These are phyloP conservation scores for Trissolcus brochymenae DNA, from an alignment of 2,888 invertebrate species.

Conservation along the genomic window DNA sequence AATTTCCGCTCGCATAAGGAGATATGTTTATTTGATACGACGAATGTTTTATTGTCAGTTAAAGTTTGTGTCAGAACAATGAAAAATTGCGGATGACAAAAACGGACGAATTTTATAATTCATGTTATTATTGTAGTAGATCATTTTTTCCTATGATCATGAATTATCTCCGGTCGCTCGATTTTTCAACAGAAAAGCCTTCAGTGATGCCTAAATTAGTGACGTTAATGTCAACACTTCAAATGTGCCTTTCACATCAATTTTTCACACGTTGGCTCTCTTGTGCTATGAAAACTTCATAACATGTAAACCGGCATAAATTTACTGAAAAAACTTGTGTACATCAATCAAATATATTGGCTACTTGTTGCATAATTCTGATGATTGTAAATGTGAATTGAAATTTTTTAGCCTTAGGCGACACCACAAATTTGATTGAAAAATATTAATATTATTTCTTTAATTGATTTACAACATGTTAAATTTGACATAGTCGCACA, in stretches of 20 bases:
- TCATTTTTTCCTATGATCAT: constrained; percentile 32
- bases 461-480: too few relatives aligned
- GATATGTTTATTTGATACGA: background rate
- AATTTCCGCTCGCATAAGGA: too few relatives aligned
- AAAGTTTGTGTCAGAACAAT: constrained; percentile 19
- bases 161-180: constrained; percentile 35
- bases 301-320: constrained; percentile 34
- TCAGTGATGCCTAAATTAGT: constrained; percentile 35
- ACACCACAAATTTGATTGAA: too few relatives aligned
- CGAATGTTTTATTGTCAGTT: background rate
- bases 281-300: constrained; percentile 41
- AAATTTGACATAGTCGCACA: too few relatives aligned
- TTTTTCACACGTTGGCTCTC: constrained; percentile 48
- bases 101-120: constrained; percentile 25
- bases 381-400: too few relatives aligned
- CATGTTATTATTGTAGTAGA: constrained; percentile 41
- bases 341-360: constrained; percentile 41
- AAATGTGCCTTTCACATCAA: constrained; percentile 49
- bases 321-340: too few relatives aligned
- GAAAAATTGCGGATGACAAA: constrained; percentile 22
- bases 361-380: background rate
- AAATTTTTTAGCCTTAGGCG: too few relatives aligned
- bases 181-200: constrained; percentile 37
- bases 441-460: too few relatives aligned
- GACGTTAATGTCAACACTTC: constrained; percentile 47